Conservation (phyloP, 2,113 vertebrate genomes). For the Megaleporinus macrocephalus region DNA sequence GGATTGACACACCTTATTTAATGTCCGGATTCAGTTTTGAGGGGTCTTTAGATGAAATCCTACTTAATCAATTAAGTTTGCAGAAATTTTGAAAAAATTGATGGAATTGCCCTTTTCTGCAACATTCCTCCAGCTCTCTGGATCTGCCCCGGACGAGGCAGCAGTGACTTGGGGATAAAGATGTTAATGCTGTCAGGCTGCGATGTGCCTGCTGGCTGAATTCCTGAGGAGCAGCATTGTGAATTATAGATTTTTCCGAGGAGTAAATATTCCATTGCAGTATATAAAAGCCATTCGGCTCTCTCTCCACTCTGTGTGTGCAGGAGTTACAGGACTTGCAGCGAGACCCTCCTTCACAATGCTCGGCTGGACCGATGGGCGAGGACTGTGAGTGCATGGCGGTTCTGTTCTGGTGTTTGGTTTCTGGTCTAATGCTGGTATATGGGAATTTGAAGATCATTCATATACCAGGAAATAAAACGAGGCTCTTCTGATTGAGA, state of each 20-base stretch:
- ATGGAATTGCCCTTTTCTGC: background rate
- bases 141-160: background rate
- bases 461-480: no score
- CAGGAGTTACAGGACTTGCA: slow-evolving; percentile 58
- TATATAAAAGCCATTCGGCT: background rate
- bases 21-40: no score
- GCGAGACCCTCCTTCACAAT: slow-evolving; percentile 57
- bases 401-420: no score
- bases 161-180: background rate
- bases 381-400: slow-evolving; percentile 56
- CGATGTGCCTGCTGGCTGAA: background rate
- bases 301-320: slow-evolving; percentile 25
- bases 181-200: background rate
- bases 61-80: no score
- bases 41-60: no score
- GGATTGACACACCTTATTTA: no score
- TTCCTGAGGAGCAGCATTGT: background rate
- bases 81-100: no score
- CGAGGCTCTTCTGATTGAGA: no score
- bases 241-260: background rate
- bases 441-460: no score
- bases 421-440: no score
- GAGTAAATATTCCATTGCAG: slow-evolving; percentile 11
- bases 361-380: slow-evolving; percentile 56
- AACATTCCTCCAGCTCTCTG: background rate